Evolutionary conservation across 2,888 invertebrate genomes (phyloP), one percentile per base, ranked within the genome.

Genomic region (Lasioglossum pauxillum): DNA sequence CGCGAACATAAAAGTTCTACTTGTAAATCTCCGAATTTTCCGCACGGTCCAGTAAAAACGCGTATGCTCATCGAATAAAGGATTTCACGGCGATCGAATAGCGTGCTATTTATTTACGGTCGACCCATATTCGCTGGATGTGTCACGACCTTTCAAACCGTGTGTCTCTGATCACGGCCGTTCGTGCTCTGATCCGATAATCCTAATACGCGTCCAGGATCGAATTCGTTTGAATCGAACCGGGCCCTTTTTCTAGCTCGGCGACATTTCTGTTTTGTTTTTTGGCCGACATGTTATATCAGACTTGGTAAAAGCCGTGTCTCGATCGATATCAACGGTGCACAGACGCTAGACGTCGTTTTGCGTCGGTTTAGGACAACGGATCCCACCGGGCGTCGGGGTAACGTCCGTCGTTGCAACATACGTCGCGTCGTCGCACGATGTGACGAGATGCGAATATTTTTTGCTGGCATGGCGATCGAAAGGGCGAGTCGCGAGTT

Each of bases 21-120:
- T 64, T 14, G 60, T 19, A 27, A 31, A 27, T 27, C 12, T n/a
- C 41, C 31, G n/a, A 7, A 27, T 64, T 72, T 57, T 53, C 49
- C 53, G 23, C 41, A 23, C 31, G 16, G 31, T n/a, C 19, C 80
- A 64, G 27, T 27, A 57, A 69, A 57, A 73, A 77, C 76, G 72
- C 57, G 31, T 44, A 78, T 23, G 78, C n/a, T 83, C 49, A 8
- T 53, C 31, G 23, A 46, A 74, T 78, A 57, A 35, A n/a, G 19
- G 27, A 27, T 67, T 85, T 76, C 69, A 49, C 75, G 7, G 53
- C 57, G 75, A 76, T 69, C 78, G 31, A 64, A 53, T 67, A 41
- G 31, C 10, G n/a, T 8, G 64, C 16, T 73, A 77, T 86, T 78
- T 82, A 81, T 85, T 78, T 79, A 57, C 78, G n/a, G 60, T 19